phyloP scores from a whole-genome alignment of 2,113 vertebrate genomes.

The Numida meleagris region DNA sequence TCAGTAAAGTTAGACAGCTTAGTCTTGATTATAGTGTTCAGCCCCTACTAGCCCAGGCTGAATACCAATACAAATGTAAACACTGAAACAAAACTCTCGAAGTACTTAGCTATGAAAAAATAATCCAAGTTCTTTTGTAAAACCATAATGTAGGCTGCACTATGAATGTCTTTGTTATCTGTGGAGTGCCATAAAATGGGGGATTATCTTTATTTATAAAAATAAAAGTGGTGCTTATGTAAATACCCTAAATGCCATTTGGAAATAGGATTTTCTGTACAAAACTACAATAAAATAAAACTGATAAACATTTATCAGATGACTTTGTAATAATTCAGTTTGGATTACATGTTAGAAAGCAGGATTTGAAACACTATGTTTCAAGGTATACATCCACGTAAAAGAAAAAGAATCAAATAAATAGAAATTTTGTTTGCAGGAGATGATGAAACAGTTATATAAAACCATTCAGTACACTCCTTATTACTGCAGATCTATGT shows the following conservation, averaged over 20 bases:
- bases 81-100: neutral
- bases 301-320: neutral
- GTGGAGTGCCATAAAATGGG: neutral
- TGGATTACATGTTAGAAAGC: neutral
- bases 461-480: neutral
- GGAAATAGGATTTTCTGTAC: neutral
- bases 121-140: slow-evolving; percentile 43
- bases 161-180: slow-evolving; percentile 9
- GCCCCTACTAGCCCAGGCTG: slow-evolving; percentile 15
- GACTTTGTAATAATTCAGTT: neutral
- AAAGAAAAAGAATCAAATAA: neutral
- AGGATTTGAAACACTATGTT: neutral
- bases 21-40: slow-evolving; percentile 40
- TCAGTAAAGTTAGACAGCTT: neutral
- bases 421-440: neutral
- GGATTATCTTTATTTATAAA: slow-evolving; percentile 28
- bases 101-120: neutral
- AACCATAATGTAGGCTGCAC: neutral
- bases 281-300: neutral
- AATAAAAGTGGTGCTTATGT: neutral
- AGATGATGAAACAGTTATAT: neutral
- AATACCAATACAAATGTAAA: slow-evolving; percentile 24
- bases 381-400: neutral
- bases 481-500: neutral
- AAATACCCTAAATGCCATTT: neutral